A percentile compares a stretch with the other conserved stretches of the same genome.
Evolutionary conservation across 2,797 vertebrate genomes (phyloP).

Genomic region (Amazona finschi): DNA sequence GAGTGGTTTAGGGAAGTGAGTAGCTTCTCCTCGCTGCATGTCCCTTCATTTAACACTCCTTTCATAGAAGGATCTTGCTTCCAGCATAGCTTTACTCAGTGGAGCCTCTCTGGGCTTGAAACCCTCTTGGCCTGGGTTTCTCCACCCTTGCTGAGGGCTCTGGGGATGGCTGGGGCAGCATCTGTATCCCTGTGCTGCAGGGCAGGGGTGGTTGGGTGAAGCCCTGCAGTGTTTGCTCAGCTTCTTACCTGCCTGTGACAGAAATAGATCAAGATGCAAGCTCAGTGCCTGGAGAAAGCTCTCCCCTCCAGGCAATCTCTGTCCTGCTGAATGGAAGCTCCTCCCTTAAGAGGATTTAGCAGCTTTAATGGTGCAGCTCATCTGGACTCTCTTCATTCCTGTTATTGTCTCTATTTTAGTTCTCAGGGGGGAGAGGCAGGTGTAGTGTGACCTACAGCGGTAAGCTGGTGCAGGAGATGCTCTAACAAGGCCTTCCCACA

Average conservation of each 20-base stretch:
- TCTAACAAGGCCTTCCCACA: neutral
- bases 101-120: neutral
- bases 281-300: slow-evolving; percentile 16
- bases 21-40: neutral
- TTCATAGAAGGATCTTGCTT: neutral
- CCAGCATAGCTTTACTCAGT: neutral
- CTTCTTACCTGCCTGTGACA: neutral
- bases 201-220: neutral
- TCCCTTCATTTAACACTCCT: neutral
- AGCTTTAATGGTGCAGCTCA: slow-evolving; percentile 2
- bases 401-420: slow-evolving; percentile 42
- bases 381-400: slow-evolving; percentile 33
- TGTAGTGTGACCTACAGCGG: neutral
- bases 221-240: neutral
- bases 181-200: neutral
- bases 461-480: neutral
- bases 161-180: neutral
- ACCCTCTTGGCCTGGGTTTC: neutral
- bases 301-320: neutral
- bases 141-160: fast-evolving
- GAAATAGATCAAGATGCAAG: neutral
- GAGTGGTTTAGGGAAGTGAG: neutral
- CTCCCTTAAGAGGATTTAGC: slow-evolving; percentile 52
- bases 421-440: neutral
- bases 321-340: neutral